phyloP scores from a whole-genome alignment of 2,797 vertebrate genomes.

The Helarctos malayanus region DNA sequence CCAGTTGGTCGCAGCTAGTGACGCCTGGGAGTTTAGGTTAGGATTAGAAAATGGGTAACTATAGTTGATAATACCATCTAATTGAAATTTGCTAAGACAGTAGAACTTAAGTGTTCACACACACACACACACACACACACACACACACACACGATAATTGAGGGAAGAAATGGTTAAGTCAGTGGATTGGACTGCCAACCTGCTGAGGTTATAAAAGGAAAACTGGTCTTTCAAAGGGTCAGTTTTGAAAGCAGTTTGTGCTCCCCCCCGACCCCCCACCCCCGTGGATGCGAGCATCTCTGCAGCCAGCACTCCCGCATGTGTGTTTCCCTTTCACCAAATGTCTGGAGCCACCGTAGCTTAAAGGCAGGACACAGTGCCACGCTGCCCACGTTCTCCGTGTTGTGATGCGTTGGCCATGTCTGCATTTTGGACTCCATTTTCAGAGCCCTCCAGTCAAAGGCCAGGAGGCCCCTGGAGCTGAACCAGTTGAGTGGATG shows the following conservation, averaged over 20 bases:
- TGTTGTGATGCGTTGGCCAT: neutral
- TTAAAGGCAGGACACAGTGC: neutral
- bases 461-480: neutral
- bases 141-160: neutral
- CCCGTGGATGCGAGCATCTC: neutral
- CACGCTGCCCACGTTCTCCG: neutral
- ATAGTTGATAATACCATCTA: neutral
- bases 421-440: neutral
- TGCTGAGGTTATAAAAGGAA: neutral
- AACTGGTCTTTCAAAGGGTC: neutral
- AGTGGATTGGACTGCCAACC: neutral
- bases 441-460: no score
- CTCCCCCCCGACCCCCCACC: neutral
- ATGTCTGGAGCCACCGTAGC: neutral
- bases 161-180: neutral
- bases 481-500: neutral
- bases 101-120: neutral
- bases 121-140: neutral
- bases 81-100: neutral
- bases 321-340: neutral
- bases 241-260: neutral
- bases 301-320: rapidly evolving
- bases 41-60: neutral
- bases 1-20: neutral
- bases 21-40: neutral